Percentiles rank a stretch among this genome's conserved stretches.
These are phyloP conservation scores for Nasonia oneida DNA, from an alignment of 2,888 invertebrate genomes.

Conservation along the genomic window DNA sequence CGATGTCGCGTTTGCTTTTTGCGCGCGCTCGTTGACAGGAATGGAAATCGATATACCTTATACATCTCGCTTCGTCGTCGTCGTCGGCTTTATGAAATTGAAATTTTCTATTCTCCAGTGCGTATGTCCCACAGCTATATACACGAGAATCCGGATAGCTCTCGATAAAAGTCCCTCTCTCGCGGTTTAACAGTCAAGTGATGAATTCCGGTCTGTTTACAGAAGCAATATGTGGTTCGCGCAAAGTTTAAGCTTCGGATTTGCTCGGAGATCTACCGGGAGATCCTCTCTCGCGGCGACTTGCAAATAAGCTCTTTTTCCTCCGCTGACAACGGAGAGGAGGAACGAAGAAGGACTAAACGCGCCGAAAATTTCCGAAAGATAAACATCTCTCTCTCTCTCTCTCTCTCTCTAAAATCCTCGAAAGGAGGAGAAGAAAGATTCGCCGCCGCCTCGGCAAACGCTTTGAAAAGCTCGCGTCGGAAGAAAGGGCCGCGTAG, in stretches of 20 bases:
- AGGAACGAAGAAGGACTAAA: no score
- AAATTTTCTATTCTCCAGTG: neutral
- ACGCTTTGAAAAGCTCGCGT: neutral
- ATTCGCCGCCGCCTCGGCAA: constrained; percentile 3
- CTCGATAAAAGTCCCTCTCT: neutral
- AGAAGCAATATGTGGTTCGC: constrained; percentile 41
- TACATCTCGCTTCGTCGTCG: neutral
- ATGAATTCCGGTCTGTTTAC: constrained; percentile 51
- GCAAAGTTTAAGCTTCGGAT: constrained; percentile 50
- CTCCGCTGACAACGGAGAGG: neutral
- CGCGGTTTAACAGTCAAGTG: neutral
- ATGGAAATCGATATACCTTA: neutral
- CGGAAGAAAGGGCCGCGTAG: no score
- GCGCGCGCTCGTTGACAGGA: neutral
- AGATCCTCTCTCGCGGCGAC: constrained; percentile 34
- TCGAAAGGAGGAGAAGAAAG: neutral
- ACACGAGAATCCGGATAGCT: neutral
- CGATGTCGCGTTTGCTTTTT: neutral
- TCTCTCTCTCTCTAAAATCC: no score
- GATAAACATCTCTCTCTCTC: no score
- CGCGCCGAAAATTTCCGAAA: neutral
- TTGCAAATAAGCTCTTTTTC: constrained; percentile 50
- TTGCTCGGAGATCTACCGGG: constrained; percentile 55
- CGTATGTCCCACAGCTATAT: no score
- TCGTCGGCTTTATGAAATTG: neutral